Evolutionary conservation across 2,113 vertebrate species (phyloP), one percentile per base, ranked within the genome.

Genomic region (Pogonocichla stellata): DNA sequence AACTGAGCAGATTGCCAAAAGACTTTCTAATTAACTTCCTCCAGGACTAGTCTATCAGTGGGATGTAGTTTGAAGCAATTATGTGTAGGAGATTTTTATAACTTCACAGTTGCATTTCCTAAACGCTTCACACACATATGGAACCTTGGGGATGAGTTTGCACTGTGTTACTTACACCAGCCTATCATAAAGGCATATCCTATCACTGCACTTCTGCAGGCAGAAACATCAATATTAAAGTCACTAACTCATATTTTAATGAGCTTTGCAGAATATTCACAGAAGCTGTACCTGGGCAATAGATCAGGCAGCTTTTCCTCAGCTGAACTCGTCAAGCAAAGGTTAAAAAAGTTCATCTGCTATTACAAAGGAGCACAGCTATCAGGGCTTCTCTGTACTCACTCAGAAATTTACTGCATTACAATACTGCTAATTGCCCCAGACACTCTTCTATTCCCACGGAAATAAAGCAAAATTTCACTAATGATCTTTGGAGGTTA

Each of bases 71-170:
- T 72, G 58, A 89, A 86, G 36, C 43, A 84, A 83, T 67, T 58
- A 67, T 12, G 19, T 2, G 8, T 6, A 84, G 36, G 24, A 67
- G 23, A 69, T 38, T 67, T 40, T 82, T 86, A 18, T n/a, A 86
- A 31, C 19, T 54, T 83, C 36, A 60, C 53, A 54, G 11, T 47
- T 90, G 34, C 34, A 33, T 85, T 93, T 90, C 61, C 64, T 64
- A 81, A 66, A 50, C 0, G 0, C 34, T 72, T 31, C n/a, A 25
- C 42, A 33, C 22, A 34, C 8, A n/a, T 20, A 60, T 6, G 56
- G 60, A 84, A 84, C 24, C 19, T 34, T 7, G 17, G 28, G 28
- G 24, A 81, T 48, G 36, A 40, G 24, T 43, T 65, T 73, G n/a
- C 16, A 51, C 26, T 24, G 18, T 50, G 33, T 71, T 78, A 43